phyloP scores from a whole-genome alignment of 2,888 invertebrate genomes.

The Phyllotreta striolata region DNA sequence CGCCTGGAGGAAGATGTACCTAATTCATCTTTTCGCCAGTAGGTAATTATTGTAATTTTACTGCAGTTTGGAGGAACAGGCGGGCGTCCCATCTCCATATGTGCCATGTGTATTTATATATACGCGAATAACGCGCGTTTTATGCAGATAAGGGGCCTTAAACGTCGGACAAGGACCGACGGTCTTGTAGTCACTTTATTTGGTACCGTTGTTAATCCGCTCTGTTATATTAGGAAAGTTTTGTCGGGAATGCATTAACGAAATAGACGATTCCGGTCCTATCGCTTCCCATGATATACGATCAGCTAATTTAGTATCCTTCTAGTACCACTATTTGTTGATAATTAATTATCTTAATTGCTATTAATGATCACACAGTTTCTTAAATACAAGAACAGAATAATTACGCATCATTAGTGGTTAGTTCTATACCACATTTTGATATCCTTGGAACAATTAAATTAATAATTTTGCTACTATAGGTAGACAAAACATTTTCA shows the following conservation, averaged over 20 bases:
- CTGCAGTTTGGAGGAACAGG: constrained; percentile 20
- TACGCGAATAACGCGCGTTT: constrained; percentile 36
- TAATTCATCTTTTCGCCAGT: constrained; percentile 18
- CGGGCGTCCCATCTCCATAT: constrained; percentile 25
- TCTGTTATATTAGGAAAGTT: constrained; percentile 58
- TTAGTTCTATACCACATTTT: too few species aligned
- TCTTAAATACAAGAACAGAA: too few species aligned
- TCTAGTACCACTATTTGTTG: too few species aligned
- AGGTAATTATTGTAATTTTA: constrained; percentile 27
- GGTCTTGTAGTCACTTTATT: constrained; percentile 44
- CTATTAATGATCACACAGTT: too few species aligned
- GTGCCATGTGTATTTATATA: constrained; percentile 27
- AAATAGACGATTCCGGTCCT: constrained; percentile 35
- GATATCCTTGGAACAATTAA: too few species aligned
- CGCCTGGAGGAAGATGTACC: neutral
- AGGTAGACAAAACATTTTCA: too few species aligned
- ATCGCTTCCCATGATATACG: neutral
- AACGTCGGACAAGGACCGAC: constrained; percentile 26
- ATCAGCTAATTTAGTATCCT: too few species aligned
- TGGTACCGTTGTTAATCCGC: constrained; percentile 57
- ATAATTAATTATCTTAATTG: too few species aligned
- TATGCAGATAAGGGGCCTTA: constrained; percentile 39
- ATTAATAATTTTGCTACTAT: too few species aligned
- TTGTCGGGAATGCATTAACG: constrained; percentile 55
- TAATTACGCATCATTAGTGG: too few species aligned